Conservation (phyloP, 2,113 vertebrate genomes). For the Paralichthys olivaceus region DNA sequence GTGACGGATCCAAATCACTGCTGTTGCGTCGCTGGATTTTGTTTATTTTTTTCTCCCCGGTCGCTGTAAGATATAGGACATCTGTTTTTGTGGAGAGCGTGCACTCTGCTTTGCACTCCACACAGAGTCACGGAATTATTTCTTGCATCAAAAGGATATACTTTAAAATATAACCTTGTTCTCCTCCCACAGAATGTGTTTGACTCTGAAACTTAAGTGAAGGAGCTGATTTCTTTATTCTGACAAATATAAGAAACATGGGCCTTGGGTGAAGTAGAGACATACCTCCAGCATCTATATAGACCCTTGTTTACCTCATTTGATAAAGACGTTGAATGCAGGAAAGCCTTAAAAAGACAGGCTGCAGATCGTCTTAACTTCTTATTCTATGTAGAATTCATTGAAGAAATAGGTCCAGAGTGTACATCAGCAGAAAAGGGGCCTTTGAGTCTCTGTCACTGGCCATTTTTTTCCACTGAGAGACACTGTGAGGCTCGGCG, state of each 20-base stretch:
- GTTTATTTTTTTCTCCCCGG: background rate
- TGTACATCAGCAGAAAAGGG: conserved; percentile 53
- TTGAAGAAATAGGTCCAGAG: conserved; percentile 15
- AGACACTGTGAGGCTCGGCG: conserved; percentile 11
- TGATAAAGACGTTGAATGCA: background rate
- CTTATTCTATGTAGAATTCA: conserved; percentile 8
- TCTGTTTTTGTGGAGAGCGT: background rate
- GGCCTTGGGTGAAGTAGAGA: background rate
- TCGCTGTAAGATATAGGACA: background rate
- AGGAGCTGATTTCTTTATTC: background rate
- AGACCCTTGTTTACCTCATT: conserved; percentile 1
- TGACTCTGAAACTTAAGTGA: too few relatives aligned
- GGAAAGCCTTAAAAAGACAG: background rate
- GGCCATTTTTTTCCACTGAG: background rate
- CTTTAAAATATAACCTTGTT: too few relatives aligned
- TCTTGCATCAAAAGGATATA: too few relatives aligned
- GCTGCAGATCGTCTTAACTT: background rate
- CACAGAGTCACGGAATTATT: background rate
- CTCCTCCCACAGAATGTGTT: too few relatives aligned
- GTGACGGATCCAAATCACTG: background rate
- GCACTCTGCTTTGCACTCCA: background rate
- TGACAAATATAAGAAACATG: background rate
- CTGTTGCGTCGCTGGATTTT: background rate
- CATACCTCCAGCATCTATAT: background rate
- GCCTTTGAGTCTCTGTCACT: conserved; percentile 36